Conservation (phyloP, 2,888 invertebrate species). For the Macroteleia sp. region DNA sequence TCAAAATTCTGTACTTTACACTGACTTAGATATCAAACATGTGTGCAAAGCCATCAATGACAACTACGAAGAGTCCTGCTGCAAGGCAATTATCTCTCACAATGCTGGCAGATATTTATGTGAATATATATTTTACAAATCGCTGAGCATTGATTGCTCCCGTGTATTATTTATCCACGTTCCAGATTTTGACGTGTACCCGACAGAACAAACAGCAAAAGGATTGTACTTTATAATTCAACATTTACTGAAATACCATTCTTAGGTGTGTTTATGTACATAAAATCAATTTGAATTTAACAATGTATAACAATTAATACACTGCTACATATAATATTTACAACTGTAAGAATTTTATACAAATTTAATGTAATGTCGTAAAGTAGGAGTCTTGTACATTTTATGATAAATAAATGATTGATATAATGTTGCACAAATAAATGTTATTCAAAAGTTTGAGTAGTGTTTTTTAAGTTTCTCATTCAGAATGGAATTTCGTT, state of each 20-base stretch:
- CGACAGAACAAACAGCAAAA: slow-evolving; percentile 86
- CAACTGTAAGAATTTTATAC: no score
- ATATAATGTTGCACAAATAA: no score
- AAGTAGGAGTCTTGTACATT: no score
- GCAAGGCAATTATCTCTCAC: slow-evolving; percentile 85
- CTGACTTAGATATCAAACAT: slow-evolving; percentile 85
- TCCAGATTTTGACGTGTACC: slow-evolving; percentile 88
- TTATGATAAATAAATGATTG: no score
- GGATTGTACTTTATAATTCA: slow-evolving; percentile 85
- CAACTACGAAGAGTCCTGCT: slow-evolving; percentile 75
- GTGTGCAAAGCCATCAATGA: slow-evolving; percentile 86
- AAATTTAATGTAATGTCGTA: no score
- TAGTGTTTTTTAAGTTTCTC: no score
- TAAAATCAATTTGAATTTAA: not conserved
- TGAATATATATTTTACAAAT: slow-evolving; percentile 92
- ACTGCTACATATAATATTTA: not conserved
- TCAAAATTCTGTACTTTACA: slow-evolving; percentile 85
- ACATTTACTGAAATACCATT: slow-evolving; percentile 65
- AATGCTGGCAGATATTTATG: slow-evolving; percentile 92
- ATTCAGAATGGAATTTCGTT: slow-evolving; percentile 83
- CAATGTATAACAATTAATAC: not conserved
- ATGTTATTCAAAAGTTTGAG: no score
- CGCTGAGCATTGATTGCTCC: slow-evolving; percentile 87
- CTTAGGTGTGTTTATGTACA: not conserved
- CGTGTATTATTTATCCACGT: slow-evolving; percentile 92